A percentile compares a stretch with the other conserved stretches of the same genome.
phyloP scores from a whole-genome alignment of 2,797 vertebrate genomes.

The Sciurus vulgaris region DNA sequence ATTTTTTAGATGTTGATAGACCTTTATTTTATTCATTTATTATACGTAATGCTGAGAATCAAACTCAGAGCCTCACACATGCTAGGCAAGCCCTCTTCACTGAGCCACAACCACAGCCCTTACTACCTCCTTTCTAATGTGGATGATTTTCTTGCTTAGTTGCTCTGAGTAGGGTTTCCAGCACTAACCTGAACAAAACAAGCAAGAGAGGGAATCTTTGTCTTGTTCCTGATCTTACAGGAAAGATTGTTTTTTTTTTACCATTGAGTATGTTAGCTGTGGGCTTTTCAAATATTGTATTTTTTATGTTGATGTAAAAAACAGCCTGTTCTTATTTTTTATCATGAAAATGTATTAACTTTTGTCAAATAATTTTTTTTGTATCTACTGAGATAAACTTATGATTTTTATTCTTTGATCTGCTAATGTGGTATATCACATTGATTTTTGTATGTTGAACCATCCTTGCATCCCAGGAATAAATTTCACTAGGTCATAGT shows the following conservation, averaged over 20 bases:
- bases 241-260: not conserved
- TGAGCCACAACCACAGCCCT: not conserved
- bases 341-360: not conserved
- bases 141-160: not conserved
- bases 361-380: not conserved
- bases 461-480: not conserved
- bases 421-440: not conserved
- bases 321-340: not conserved
- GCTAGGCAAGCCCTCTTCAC: too few species aligned
- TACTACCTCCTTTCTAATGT: not conserved
- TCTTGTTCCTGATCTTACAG: not conserved
- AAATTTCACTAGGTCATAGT: not conserved
- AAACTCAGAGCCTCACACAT: too few species aligned
- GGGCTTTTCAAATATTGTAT: not conserved
- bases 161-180: not conserved
- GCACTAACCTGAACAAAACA: not conserved
- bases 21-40: too few species aligned
- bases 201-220: not conserved
- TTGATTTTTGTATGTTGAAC: not conserved
- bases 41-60: too few species aligned
- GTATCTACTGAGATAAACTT: not conserved
- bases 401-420: not conserved
- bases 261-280: not conserved
- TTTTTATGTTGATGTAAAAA: not conserved
- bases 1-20: too few species aligned